Conservation (phyloP, 2,113 vertebrate genomes). For the Trochalopteron elliotii region DNA sequence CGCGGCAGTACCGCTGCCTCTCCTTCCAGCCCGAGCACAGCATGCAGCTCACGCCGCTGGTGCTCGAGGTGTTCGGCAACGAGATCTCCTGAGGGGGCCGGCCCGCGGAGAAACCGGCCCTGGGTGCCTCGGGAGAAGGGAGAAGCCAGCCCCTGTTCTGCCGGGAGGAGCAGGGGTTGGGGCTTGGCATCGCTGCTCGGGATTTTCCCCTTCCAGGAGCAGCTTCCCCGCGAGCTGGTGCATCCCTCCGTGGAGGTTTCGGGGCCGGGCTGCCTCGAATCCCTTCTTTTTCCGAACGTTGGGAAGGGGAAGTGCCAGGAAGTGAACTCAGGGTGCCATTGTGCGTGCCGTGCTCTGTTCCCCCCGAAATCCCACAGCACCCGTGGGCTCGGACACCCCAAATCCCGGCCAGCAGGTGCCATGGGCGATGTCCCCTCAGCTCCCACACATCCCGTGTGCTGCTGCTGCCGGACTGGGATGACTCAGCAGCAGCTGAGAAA, state of each 20-base stretch:
- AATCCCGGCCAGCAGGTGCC: not conserved
- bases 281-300: not conserved
- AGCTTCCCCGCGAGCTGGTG: not conserved
- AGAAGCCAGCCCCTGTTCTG: too few relatives aligned
- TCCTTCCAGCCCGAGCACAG: constrained; percentile 92
- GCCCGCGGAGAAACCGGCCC: not conserved
- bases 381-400: not conserved
- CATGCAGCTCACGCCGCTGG: constrained; percentile 95
- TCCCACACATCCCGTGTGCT: accelerated
- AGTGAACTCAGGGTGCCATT: accelerated
- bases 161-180: not conserved
- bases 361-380: not conserved
- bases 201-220: not conserved
- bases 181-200: not conserved
- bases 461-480: not conserved
- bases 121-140: not conserved
- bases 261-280: not conserved
- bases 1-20: constrained; percentile 92
- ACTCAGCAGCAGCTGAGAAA: not conserved
- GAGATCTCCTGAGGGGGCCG: constrained; percentile 85
- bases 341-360: not conserved
- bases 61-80: constrained; percentile 94
- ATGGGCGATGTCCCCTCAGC: accelerated
- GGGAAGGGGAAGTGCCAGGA: not conserved
- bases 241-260: not conserved